phyloP scores from a whole-genome alignment of 1,140 invertebrate species.

The Antheraea pernyi region DNA sequence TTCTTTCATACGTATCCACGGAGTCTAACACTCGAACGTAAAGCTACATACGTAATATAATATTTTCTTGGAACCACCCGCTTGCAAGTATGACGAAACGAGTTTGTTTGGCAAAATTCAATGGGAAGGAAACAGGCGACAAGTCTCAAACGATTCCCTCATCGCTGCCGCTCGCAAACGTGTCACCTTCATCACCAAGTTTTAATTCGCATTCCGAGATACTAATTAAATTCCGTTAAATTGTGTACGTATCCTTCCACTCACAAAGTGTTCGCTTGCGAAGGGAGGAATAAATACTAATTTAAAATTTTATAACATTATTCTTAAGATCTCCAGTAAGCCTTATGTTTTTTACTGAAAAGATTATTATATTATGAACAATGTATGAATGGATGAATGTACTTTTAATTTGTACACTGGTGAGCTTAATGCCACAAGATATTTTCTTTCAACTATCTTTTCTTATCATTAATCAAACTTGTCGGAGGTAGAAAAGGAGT shows the following conservation, averaged over 20 bases:
- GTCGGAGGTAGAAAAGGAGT: too few species aligned
- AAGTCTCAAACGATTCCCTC: constrained; percentile 24
- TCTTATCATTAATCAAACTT: too few species aligned
- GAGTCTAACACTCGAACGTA: too few species aligned
- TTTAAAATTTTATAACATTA: not conserved
- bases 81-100: constrained; percentile 19
- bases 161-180: constrained; percentile 23
- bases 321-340: not conserved
- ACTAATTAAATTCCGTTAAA: constrained; percentile 56
- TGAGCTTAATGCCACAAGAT: too few species aligned
- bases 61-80: not conserved
- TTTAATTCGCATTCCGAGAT: constrained; percentile 46
- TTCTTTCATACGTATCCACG: too few species aligned
- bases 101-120: constrained; percentile 16
- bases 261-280: not conserved
- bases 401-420: too few species aligned
- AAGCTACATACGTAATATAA: not conserved
- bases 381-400: too few species aligned
- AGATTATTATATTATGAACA: too few species aligned
- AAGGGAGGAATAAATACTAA: not conserved
- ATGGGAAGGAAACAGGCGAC: constrained; percentile 2
- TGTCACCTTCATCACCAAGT: constrained; percentile 32
- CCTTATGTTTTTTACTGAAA: too few species aligned
- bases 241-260: constrained; percentile 36
- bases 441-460: too few species aligned